Percentiles rank a stretch among this genome's conserved stretches.
phyloP scores from a whole-genome alignment of 1,140 invertebrate genomes.

The Conus ventricosus region DNA sequence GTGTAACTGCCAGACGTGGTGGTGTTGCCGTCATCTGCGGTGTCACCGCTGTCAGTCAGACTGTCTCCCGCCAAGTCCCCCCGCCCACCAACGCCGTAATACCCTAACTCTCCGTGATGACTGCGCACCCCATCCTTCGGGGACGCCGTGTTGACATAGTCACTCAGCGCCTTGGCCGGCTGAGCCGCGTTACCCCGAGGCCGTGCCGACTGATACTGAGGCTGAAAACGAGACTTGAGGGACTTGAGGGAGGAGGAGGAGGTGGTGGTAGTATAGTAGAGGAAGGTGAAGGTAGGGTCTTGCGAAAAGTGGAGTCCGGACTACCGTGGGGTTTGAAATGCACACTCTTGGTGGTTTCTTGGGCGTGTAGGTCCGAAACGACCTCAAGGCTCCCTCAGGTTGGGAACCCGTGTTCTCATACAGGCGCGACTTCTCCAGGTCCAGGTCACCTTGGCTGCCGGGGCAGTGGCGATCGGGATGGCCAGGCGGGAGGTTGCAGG shows the following conservation, averaged over 20 bases:
- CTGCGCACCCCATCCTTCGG: not conserved
- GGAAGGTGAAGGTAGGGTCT: not conserved
- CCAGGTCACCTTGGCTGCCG: not conserved
- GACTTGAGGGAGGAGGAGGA: not conserved
- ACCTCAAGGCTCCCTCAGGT: not conserved
- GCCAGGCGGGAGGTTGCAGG: not conserved
- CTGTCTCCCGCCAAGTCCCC: conserved; percentile 25
- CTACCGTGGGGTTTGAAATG: conserved; percentile 1
- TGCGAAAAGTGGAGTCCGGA: not conserved
- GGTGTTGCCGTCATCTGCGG: conserved; percentile 18
- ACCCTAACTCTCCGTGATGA: conserved; percentile 4
- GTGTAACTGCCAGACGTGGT: conserved; percentile 42
- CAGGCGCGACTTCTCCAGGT: not conserved
- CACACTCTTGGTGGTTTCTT: conserved; percentile 19
- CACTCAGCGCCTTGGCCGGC: not conserved
- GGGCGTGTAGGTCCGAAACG: conserved; percentile 31
- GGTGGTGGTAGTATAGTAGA: not conserved
- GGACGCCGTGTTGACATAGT: conserved; percentile 8
- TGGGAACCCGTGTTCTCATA: not conserved
- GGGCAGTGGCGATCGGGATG: not conserved
- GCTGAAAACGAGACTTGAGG: not conserved
- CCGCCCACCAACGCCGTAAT: not conserved
- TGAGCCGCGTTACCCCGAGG: not conserved
- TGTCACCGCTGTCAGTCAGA: conserved; percentile 23
- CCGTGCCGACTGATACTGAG: conserved; percentile 16